These are phyloP conservation scores for Malthinus seriepunctatus DNA, from an alignment of 2,888 invertebrate species.

Conservation along the genomic window DNA sequence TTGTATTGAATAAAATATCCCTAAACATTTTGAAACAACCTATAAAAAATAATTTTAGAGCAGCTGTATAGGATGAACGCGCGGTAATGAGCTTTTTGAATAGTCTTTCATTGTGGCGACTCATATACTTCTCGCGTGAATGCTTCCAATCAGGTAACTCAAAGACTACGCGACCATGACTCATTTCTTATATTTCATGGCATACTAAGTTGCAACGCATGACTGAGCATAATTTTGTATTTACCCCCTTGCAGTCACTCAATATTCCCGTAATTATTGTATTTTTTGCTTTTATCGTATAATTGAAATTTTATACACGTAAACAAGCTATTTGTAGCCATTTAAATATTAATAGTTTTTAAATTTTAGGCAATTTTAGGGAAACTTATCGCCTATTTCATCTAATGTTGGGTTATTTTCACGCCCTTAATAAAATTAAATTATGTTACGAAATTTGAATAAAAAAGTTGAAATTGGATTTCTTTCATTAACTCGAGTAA, in stretches of 20 bases:
- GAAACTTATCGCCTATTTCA: too few species aligned
- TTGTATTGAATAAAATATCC: too few species aligned
- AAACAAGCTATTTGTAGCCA: background rate
- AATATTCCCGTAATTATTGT: constrained; percentile 29
- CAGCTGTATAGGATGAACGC: constrained; percentile 37
- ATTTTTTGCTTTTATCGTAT: constrained; percentile 21
- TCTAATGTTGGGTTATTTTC: too few species aligned
- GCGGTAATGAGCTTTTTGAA: constrained; percentile 35
- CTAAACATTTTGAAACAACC: too few species aligned
- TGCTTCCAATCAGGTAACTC: constrained; percentile 42
- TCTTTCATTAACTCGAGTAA: too few species aligned
- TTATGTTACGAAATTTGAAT: too few species aligned
- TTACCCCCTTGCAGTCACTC: constrained; percentile 23
- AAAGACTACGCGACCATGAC: constrained; percentile 38
- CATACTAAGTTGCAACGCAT: constrained; percentile 33
- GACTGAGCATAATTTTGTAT: constrained; percentile 38
- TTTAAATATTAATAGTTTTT: background rate
- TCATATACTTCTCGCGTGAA: constrained; percentile 42
- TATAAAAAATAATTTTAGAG: constrained; percentile 25
- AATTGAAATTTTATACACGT: constrained; percentile 25
- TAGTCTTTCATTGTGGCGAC: constrained; percentile 35
- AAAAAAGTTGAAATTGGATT: too few species aligned
- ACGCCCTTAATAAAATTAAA: too few species aligned
- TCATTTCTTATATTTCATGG: constrained; percentile 38
- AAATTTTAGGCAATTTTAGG: background rate